phyloP scores from a whole-genome alignment of 2,113 vertebrate genomes.

The Leptosomus discolor region DNA sequence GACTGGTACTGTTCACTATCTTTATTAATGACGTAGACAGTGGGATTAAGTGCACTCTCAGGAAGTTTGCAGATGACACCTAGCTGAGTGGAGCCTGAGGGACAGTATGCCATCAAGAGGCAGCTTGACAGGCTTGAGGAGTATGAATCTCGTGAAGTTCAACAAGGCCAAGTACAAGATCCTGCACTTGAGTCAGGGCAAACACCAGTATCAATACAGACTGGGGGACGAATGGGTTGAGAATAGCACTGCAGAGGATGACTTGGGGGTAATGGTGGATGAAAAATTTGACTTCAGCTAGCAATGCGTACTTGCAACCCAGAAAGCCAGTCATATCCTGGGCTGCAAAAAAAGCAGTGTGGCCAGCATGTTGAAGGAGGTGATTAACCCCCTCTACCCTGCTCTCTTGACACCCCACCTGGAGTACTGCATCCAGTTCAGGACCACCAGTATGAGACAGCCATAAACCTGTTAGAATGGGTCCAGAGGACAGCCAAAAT shows the following conservation, averaged over 20 bases:
- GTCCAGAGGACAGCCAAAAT: not conserved
- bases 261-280: not conserved
- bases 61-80: not conserved
- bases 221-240: no score
- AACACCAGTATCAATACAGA: not conserved
- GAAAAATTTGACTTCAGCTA: not conserved
- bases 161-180: not conserved
- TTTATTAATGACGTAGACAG: not conserved
- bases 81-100: not conserved
- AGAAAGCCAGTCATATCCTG: not conserved
- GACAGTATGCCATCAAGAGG: no score
- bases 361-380: not conserved
- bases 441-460: not conserved
- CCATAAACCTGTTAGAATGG: not conserved
- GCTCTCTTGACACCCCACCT: not conserved
- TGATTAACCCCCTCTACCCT: not conserved
- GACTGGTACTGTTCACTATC: not conserved
- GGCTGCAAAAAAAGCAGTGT: not conserved
- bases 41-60: not conserved
- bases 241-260: not conserved
- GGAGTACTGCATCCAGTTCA: not conserved
- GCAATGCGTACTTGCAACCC: rapidly evolving
- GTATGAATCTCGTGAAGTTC: not conserved
- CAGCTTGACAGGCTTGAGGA: not conserved
- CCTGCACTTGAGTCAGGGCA: not conserved